Base-by-base conservation (phyloP, 2,113 vertebrate species). In the Sclerurus mexicanus region DNA sequence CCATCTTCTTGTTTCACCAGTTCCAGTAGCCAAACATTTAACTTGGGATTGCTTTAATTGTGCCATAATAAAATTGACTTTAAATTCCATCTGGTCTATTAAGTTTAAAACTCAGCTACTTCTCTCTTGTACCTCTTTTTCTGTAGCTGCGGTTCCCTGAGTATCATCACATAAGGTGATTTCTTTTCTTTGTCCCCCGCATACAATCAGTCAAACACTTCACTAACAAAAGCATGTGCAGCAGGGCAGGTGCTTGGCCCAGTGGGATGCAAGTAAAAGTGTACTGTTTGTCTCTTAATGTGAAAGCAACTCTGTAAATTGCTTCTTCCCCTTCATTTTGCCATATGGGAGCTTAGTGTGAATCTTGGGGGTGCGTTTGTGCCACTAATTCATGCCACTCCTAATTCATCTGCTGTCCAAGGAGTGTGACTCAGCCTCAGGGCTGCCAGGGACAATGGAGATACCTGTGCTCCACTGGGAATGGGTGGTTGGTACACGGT, bases 221-320 rank as follows among this genome's bases (percentile, higher is more conserved):
- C 66, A 35, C 35, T 91, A 64, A 44, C 4, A 4, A 2, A 6
- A 89, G 68, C 2, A 1, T 64, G 62, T 93, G 67, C 49, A 79
- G 78, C 79, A 50, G 39, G 83, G 47, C 93, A 95, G 94, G 89
- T 96, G 94, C 80, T 95, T 0, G 0, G 80, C 91, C 76, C 89
- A 91, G 96, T 81, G 87, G 89, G 94, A 49, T 68, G 66, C 84
- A 50, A 72, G 19, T 81, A 81, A 87, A 95, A 76, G 78, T 85
- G 59, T 89, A 63, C 52, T 44, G 7, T 78, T 89, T 63, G 35
- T 87, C 39, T 87, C 94, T 85, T 74, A 90, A 92, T 75, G 76
- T 91, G 96, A 94, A 96, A 95, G 80, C 60, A 89, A 2, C 86
- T 89, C 89, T 17, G 60, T 63, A 68, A 77, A 52, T 37, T 72